These are phyloP conservation scores for Andrena praecox DNA, from an alignment of 2,888 invertebrate species.

Conservation along the genomic window DNA sequence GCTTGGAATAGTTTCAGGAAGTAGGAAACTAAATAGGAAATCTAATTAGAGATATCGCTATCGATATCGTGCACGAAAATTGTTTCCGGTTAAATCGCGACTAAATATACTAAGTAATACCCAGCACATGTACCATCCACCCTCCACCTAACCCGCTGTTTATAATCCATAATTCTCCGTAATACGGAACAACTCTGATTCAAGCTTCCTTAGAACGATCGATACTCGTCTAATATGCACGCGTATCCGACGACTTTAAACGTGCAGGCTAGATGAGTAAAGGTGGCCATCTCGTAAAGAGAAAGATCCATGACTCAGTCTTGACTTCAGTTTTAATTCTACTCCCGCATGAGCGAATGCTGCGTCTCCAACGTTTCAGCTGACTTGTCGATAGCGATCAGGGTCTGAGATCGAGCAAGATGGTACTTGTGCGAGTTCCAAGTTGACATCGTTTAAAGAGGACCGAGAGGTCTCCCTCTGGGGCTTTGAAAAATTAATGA, in stretches of 20 bases:
- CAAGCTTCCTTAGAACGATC: conserved; percentile 28
- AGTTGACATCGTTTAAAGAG: too few relatives aligned
- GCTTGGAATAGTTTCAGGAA: neutral
- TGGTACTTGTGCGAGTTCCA: too few relatives aligned
- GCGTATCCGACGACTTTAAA: neutral
- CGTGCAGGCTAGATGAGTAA: neutral
- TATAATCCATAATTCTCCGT: conserved; percentile 40
- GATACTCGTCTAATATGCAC: conserved; percentile 4
- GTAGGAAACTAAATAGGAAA: neutral
- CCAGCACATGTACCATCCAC: neutral
- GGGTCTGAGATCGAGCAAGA: too few relatives aligned
- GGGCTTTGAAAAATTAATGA: neutral
- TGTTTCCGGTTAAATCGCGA: conserved; percentile 5
- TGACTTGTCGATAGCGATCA: too few relatives aligned
- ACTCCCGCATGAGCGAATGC: too few relatives aligned
- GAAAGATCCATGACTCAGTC: too few relatives aligned
- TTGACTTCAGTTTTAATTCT: too few relatives aligned
- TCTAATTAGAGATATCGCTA: neutral
- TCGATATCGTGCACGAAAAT: neutral
- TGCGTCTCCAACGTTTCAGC: too few relatives aligned
- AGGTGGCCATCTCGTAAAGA: neutral
- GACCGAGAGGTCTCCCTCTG: too few relatives aligned
- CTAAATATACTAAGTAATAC: neutral
- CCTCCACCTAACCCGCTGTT: conserved; percentile 22
- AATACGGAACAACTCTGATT: conserved; percentile 39